Conservation (phyloP, 2,113 vertebrate genomes). For the Chionis minor region DNA sequence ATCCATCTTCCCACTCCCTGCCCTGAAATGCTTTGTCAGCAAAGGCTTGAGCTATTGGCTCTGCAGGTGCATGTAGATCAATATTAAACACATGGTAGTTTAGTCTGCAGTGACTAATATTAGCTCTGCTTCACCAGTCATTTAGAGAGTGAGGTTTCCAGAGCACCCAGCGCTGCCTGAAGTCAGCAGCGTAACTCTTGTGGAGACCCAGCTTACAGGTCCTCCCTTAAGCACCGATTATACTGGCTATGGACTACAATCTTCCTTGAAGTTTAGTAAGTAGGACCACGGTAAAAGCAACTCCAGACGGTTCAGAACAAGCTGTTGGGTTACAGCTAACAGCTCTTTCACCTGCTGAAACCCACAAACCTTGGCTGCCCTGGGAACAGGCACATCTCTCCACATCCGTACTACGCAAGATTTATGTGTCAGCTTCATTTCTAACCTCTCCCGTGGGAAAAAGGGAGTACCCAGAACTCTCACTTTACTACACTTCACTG, state of each 20-base stretch:
- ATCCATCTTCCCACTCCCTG: not conserved
- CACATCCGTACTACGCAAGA: not conserved
- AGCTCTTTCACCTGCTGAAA: not conserved
- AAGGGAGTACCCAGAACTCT: not conserved
- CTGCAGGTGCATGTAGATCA: conserved; percentile 23
- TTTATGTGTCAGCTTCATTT: not conserved
- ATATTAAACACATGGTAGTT: conserved; percentile 7
- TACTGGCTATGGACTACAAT: not conserved
- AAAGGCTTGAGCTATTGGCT: conserved; percentile 17
- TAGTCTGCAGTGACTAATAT: not conserved
- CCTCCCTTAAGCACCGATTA: not conserved
- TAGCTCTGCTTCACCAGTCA: not conserved
- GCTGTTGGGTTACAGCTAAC: not conserved
- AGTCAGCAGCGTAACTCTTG: not conserved
- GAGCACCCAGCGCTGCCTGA: not conserved
- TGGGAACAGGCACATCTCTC: not conserved
- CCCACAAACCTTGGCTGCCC: not conserved
- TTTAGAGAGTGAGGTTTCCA: not conserved
- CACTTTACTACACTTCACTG: not conserved
- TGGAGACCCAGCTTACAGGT: not conserved
- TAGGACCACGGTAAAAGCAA: not conserved
- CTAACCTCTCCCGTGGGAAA: not conserved
- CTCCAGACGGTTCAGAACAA: not conserved
- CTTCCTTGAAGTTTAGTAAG: not conserved
- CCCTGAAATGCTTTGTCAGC: conserved; percentile 27